A percentile compares a stretch with the other conserved stretches of the same genome.
phyloP scores from a whole-genome alignment of 2,113 vertebrate species.

The Urocitellus parryii region DNA sequence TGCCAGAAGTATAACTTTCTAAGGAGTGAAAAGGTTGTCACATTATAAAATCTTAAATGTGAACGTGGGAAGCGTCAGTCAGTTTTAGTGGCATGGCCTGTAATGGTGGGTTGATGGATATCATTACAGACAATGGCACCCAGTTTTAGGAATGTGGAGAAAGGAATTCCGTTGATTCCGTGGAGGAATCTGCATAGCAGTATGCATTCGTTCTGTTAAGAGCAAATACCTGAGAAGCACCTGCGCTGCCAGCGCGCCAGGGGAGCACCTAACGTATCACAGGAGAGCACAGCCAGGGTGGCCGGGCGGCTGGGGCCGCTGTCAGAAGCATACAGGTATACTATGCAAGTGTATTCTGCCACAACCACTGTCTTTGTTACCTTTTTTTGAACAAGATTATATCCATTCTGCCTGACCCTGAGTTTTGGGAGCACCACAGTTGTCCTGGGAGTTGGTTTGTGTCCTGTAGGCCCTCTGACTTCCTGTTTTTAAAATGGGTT shows the following conservation, averaged over 20 bases:
- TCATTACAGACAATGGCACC: constrained; percentile 82
- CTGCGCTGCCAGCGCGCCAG: constrained; percentile 88
- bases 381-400: constrained; percentile 81
- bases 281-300: constrained; percentile 85
- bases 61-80: constrained; percentile 74
- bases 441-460: constrained; percentile 82
- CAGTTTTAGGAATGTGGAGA: constrained; percentile 92
- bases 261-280: constrained; percentile 88
- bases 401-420: constrained; percentile 84
- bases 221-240: constrained; percentile 91
- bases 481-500: constrained; percentile 65
- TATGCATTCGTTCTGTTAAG: constrained; percentile 94
- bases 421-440: constrained; percentile 83
- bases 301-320: constrained; percentile 87
- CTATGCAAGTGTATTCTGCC: constrained; percentile 94
- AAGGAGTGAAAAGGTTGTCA: constrained; percentile 70
- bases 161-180: constrained; percentile 97
- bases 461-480: constrained; percentile 77
- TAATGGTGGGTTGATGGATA: constrained; percentile 78
- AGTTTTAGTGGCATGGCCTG: constrained; percentile 79
- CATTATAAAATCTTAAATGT: constrained; percentile 60
- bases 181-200: constrained; percentile 94
- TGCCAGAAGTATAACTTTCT: constrained; percentile 84
- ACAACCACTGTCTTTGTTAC: constrained; percentile 87
- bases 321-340: constrained; percentile 90